A percentile compares a stretch with the other conserved stretches of the same genome.
phyloP scores from a whole-genome alignment of 2,888 invertebrate genomes.

The Osedax frankpressi region DNA sequence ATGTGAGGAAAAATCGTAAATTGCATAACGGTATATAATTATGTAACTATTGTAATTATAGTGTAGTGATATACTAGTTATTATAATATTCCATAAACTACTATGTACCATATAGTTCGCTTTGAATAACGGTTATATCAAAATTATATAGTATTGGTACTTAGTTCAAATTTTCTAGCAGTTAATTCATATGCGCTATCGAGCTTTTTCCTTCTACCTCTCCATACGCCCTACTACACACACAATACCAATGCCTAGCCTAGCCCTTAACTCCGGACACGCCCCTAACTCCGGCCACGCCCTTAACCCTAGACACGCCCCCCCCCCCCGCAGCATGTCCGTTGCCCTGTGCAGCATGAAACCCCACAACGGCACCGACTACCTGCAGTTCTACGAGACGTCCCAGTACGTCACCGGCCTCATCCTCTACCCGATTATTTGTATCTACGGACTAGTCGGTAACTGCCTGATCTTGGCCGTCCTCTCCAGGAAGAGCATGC shows the following conservation, averaged over 20 bases:
- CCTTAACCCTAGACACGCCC: not conserved
- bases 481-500: conserved; percentile 33
- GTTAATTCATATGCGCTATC: too few relatives aligned
- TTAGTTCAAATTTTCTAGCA: too few relatives aligned
- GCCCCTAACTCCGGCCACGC: not conserved
- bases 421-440: conserved; percentile 36
- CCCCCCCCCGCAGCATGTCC: not conserved
- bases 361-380: conserved; percentile 8
- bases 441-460: conserved; percentile 35
- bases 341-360: not conserved
- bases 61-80: too few relatives aligned
- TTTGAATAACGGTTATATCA: too few relatives aligned
- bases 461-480: conserved; percentile 36
- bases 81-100: too few relatives aligned
- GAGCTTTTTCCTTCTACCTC: too few relatives aligned
- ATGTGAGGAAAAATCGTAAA: too few relatives aligned
- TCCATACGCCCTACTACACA: not conserved
- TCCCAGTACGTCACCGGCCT: conserved; percentile 36
- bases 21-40: too few relatives aligned
- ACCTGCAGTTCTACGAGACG: conserved; percentile 32
- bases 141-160: too few relatives aligned
- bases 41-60: too few relatives aligned
- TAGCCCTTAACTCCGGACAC: not conserved
- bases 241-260: not conserved
- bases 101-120: too few relatives aligned